phyloP scores from a whole-genome alignment of 2,888 invertebrate genomes.

The Ormyrus pomaceus region DNA sequence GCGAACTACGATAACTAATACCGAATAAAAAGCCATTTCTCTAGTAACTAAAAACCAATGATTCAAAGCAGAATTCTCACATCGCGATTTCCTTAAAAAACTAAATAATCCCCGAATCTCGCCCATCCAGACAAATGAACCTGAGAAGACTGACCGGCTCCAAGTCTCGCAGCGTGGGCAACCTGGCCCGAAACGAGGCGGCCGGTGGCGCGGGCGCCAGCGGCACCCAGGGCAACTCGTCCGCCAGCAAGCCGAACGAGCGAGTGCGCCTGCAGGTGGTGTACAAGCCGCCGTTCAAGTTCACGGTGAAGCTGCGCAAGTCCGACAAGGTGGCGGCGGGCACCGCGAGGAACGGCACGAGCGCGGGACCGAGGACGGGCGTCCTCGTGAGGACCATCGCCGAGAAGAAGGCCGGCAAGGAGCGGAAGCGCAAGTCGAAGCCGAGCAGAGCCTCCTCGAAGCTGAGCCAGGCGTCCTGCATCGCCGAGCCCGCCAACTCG shows the following conservation, averaged over 20 bases:
- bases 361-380: constrained; percentile 73
- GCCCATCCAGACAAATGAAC: constrained; percentile 65
- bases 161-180: constrained; percentile 84
- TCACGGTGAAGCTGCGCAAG: constrained; percentile 87
- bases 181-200: constrained; percentile 78
- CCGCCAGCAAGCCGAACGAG: constrained; percentile 62
- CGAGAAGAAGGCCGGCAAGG: constrained; percentile 56
- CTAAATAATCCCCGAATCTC: too few species aligned
- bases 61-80: too few species aligned
- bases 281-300: constrained; percentile 91
- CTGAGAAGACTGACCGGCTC: constrained; percentile 64
- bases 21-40: too few species aligned
- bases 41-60: too few species aligned
- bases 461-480: constrained; percentile 58
- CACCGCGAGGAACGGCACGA: constrained; percentile 39
- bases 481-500: constrained; percentile 76
- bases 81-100: too few species aligned
- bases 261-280: constrained; percentile 86
- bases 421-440: constrained; percentile 59
- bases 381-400: constrained; percentile 75
- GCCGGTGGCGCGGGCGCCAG: constrained; percentile 11
- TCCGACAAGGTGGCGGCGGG: constrained; percentile 79
- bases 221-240: constrained; percentile 40
- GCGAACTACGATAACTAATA: neutral
- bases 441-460: constrained; percentile 54